Percentiles rank a stretch among this genome's conserved stretches.
Conservation (phyloP, 2,113 vertebrate species). For the Gavialis gangeticus region DNA sequence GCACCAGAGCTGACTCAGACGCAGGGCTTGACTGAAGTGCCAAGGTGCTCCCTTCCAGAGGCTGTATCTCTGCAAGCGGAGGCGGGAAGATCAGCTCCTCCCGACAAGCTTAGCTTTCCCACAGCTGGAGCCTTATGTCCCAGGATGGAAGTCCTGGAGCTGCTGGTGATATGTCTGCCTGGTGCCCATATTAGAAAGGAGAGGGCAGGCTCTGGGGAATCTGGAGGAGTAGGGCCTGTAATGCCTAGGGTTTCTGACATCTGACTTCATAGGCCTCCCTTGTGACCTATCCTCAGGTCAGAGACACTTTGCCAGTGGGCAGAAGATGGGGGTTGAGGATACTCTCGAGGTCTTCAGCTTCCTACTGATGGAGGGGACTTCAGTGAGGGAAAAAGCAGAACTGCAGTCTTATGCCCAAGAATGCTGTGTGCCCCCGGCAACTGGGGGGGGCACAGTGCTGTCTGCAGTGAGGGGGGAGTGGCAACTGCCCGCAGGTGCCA, state of each 20-base stretch:
- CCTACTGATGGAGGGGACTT: no score
- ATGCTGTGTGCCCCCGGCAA: no score
- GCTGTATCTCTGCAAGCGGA: neutral
- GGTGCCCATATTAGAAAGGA: neutral
- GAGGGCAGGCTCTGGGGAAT: neutral
- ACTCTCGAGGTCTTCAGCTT: neutral
- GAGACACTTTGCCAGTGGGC: neutral
- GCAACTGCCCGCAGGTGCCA: neutral
- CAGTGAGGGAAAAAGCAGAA: no score
- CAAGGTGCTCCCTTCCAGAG: neutral
- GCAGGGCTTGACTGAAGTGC: neutral
- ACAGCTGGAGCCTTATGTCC: neutral
- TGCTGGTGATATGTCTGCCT: neutral
- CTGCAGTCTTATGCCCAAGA: no score
- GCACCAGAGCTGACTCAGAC: neutral
- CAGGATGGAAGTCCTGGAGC: neutral
- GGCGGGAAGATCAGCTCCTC: neutral
- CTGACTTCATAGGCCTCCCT: neutral
- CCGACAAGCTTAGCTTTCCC: neutral
- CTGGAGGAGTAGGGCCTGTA: neutral
- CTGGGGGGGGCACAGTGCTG: no score
- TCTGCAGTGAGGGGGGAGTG: neutral
- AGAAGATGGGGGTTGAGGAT: neutral
- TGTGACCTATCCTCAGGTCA: neutral
- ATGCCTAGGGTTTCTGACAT: neutral